Percentiles rank a stretch among this genome's conserved stretches.
Conservation (phyloP, 2,888 invertebrate genomes). For the Prosopocoilus inquinatus region DNA sequence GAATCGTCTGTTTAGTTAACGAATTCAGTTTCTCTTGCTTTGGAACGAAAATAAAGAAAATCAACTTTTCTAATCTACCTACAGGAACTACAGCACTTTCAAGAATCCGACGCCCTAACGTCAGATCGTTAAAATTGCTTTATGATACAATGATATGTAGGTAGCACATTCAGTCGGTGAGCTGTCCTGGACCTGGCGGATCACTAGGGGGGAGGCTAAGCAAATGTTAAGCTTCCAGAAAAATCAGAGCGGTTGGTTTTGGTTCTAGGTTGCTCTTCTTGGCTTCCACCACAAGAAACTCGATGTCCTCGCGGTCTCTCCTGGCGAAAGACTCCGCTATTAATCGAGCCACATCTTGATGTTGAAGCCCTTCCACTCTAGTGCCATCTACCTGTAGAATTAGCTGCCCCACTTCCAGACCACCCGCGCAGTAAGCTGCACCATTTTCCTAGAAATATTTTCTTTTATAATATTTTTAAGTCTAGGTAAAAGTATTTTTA, state of each 20-base stretch:
- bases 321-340: conserved; percentile 93
- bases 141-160: conserved; percentile 17
- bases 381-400: conserved; percentile 85
- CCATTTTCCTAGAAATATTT: conserved; percentile 78
- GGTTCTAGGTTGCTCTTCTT: conserved; percentile 90
- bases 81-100: conserved; percentile 14
- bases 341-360: conserved; percentile 86
- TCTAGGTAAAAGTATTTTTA: too few relatives aligned
- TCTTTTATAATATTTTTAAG: conserved; percentile 2
- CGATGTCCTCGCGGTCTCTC: conserved; percentile 83
- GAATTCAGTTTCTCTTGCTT: too few relatives aligned
- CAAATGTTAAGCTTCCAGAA: conserved; percentile 91
- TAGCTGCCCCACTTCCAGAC: conserved; percentile 90
- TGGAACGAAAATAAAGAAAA: conserved; percentile 17
- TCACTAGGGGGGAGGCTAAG: conserved; percentile 83
- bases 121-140: background rate
- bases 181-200: conserved; percentile 63
- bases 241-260: conserved; percentile 86
- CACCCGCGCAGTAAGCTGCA: conserved; percentile 89
- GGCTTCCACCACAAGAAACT: conserved; percentile 90
- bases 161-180: conserved; percentile 57
- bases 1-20: too few relatives aligned
- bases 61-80: conserved; percentile 16
- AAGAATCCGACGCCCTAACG: background rate
- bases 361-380: conserved; percentile 74